Conservation (phyloP, 2,888 invertebrate species). For the Amphipyra tragopoginis region DNA sequence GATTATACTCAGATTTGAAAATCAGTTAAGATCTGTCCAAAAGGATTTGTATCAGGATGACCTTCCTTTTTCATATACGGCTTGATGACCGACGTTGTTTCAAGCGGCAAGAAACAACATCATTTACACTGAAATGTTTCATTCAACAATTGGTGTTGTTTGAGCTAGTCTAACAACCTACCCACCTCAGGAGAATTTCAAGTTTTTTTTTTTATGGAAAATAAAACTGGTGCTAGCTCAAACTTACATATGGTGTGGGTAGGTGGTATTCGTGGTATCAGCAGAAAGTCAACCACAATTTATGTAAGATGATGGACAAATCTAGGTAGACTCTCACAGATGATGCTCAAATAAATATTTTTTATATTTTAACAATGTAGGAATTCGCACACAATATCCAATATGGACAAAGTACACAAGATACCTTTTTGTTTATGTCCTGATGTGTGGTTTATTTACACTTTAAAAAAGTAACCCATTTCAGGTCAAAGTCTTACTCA, state of each 20-base stretch:
- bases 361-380: conserved; percentile 87
- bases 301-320: conserved; percentile 86
- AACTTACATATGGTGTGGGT: conserved; percentile 70
- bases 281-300: conserved; percentile 88
- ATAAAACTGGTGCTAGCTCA: conserved; percentile 85
- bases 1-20: conserved; percentile 55
- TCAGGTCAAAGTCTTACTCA: conserved; percentile 87
- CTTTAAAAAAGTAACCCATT: conserved; percentile 86
- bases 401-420: conserved; percentile 86
- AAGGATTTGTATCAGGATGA: conserved; percentile 66
- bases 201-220: conserved; percentile 60
- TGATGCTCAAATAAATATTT: conserved; percentile 88
- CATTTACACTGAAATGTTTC: conserved; percentile 71
- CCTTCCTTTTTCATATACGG: conserved; percentile 67
- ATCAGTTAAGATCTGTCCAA: conserved; percentile 43
- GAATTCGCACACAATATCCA: conserved; percentile 85
- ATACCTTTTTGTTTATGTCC: conserved; percentile 80
- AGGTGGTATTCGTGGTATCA: conserved; percentile 74
- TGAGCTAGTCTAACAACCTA: conserved; percentile 83
- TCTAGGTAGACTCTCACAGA: conserved; percentile 86
- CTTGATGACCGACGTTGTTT: conserved; percentile 78
- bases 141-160: conserved; percentile 65
- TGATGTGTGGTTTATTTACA: conserved; percentile 87
- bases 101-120: conserved; percentile 84
- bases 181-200: conserved; percentile 72